Percentiles rank a stretch among this genome's conserved stretches.
These are phyloP conservation scores for Pogonocherus hispidulus DNA, from an alignment of 2,888 invertebrate species.

Conservation along the genomic window DNA sequence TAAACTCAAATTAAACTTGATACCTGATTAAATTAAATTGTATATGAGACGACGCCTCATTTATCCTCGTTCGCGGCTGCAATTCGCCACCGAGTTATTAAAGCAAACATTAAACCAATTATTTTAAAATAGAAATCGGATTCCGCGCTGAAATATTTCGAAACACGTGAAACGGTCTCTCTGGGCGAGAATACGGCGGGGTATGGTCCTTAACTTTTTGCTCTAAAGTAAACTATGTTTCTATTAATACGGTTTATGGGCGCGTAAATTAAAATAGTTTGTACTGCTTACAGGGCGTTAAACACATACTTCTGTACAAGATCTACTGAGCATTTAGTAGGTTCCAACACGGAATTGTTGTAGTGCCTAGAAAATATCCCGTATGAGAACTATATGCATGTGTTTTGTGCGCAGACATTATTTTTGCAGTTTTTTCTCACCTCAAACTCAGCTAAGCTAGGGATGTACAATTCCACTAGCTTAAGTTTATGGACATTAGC, in stretches of 20 bases:
- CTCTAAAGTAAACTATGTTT: conserved; percentile 39
- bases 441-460: too few species aligned
- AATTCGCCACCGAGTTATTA: conserved; percentile 32
- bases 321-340: too few species aligned
- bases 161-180: conserved; percentile 27
- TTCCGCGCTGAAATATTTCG: conserved; percentile 29
- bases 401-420: too few species aligned
- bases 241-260: conserved; percentile 41
- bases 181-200: conserved; percentile 10
- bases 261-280: conserved; percentile 24
- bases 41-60: conserved; percentile 14
- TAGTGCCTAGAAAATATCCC: too few species aligned
- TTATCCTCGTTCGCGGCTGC: not conserved
- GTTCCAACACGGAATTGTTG: too few species aligned
- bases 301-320: too few species aligned
- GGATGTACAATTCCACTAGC: too few species aligned
- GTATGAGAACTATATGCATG: too few species aligned
- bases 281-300: too few species aligned
- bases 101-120: conserved; percentile 34
- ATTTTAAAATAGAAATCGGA: conserved; percentile 40
- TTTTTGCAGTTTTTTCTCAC: too few species aligned
- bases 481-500: too few species aligned
- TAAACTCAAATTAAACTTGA: not conserved
- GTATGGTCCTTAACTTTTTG: conserved; percentile 32
- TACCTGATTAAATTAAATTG: conserved; percentile 1